Conservation (phyloP, 2,888 invertebrate species). For the Microctonus hyperodae region DNA sequence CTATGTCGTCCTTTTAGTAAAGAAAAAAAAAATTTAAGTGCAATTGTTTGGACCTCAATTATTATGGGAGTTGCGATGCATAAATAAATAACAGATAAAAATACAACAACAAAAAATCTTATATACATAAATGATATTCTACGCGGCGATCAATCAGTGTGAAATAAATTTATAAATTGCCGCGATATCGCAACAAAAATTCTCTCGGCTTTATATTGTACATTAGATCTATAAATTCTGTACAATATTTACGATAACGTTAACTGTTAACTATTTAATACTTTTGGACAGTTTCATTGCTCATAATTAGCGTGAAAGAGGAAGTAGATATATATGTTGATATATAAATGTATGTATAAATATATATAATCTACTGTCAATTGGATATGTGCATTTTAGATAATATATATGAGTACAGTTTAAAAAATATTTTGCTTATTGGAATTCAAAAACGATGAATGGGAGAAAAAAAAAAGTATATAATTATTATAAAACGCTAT, state of each 20-base stretch:
- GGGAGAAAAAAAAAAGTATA: constrained; percentile 15
- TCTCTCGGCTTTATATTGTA: constrained; percentile 18
- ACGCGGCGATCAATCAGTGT: neutral
- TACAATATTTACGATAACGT: constrained; percentile 38
- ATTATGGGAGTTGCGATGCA: constrained; percentile 1
- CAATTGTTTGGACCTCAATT: constrained; percentile 23
- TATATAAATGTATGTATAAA: constrained; percentile 16
- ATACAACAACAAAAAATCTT: neutral
- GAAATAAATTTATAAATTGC: constrained; percentile 1
- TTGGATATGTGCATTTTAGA: constrained; percentile 15
- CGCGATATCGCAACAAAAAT: constrained; percentile 11
- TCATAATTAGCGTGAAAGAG: constrained; percentile 7
- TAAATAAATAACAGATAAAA: neutral
- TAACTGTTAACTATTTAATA: constrained; percentile 46
- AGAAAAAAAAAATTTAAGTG: constrained; percentile 27
- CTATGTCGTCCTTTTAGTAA: constrained; percentile 11
- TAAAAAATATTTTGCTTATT: constrained; percentile 37
- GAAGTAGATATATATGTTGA: constrained; percentile 2
- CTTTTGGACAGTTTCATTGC: constrained; percentile 38
- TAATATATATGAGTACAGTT: constrained; percentile 31
- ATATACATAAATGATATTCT: neutral
- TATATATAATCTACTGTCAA: constrained; percentile 21
- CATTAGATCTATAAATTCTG: constrained; percentile 26
- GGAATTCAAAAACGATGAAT: constrained; percentile 33
- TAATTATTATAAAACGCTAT: constrained; percentile 35